Conservation (phyloP, 2,113 vertebrate genomes). For the Saguinus imperator region DNA sequence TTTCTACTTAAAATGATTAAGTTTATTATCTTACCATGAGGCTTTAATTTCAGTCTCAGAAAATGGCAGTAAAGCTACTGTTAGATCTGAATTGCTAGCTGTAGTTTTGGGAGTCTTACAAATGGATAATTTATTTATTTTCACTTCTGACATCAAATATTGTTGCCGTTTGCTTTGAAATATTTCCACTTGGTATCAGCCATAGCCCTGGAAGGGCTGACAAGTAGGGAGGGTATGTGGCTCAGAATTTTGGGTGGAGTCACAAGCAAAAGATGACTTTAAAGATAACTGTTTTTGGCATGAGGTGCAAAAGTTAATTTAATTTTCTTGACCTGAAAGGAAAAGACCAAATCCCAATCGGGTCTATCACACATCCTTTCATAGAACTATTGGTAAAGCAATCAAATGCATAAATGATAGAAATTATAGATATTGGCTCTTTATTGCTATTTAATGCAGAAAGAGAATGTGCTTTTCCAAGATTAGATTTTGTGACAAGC, state of each 20-base stretch:
- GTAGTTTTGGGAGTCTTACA: background rate
- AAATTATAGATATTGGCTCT: slow-evolving; percentile 35
- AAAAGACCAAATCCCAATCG: background rate
- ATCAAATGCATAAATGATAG: slow-evolving; percentile 37
- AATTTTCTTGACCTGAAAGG: slow-evolving; percentile 41
- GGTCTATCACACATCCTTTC: background rate
- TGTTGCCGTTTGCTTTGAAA: background rate
- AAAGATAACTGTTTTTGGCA: background rate
- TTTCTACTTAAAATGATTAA: background rate
- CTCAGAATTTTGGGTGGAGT: background rate
- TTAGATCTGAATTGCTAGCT: background rate
- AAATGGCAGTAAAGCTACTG: background rate
- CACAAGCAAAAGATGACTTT: background rate
- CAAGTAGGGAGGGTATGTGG: background rate
- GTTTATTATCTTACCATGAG: background rate
- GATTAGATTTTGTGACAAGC: slow-evolving; percentile 67
- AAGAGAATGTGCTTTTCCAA: slow-evolving; percentile 41
- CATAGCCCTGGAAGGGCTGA: background rate
- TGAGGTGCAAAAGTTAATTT: slow-evolving; percentile 15
- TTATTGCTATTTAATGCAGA: slow-evolving; percentile 52
- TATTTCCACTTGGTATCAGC: background rate
- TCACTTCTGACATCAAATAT: background rate
- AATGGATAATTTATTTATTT: background rate
- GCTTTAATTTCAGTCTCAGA: background rate
- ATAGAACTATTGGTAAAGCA: slow-evolving; percentile 13